phyloP scores from a whole-genome alignment of 92 coral and sea anemone species.

The Montipora capitata region DNA sequence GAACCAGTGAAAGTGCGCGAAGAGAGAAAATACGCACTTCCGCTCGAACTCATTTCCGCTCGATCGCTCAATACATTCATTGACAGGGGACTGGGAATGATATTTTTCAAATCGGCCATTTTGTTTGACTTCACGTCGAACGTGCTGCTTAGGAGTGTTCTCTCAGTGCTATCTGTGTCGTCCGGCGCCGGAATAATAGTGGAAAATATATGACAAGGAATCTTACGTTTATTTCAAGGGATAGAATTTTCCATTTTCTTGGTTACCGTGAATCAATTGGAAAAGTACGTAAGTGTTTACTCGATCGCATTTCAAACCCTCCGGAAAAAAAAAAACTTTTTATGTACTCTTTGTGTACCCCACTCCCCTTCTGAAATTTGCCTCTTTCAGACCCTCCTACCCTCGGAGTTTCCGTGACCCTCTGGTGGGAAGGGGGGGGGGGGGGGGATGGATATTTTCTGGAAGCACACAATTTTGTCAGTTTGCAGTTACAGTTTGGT shows the following conservation, averaged over 20 bases:
- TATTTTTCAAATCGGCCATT: neutral
- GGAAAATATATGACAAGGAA: constrained; percentile 4
- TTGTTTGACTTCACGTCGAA: neutral
- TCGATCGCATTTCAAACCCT: neutral
- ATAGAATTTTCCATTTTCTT: neutral
- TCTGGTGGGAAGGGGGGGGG: neutral
- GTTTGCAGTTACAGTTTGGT: too few species aligned
- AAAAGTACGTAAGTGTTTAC: constrained; percentile 5
- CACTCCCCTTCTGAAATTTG: constrained; percentile 8
- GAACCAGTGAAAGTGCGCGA: neutral
- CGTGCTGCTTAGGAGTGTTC: neutral
- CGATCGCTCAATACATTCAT: neutral
- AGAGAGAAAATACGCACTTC: constrained; percentile 9
- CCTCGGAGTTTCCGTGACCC: neutral
- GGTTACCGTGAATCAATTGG: constrained; percentile 7
- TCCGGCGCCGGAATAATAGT: neutral
- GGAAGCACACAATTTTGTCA: neutral
- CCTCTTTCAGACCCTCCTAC: too few species aligned
- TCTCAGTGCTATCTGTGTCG: neutral
- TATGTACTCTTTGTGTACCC: neutral
- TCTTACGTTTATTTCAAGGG: constrained; percentile 2
- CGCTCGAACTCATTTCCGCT: neutral
- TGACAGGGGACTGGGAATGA: neutral
- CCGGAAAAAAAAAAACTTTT: neutral
- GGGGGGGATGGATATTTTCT: neutral